Evolutionary conservation across 2,888 invertebrate genomes (phyloP).

Genomic region (Drosophila paracracens): DNA sequence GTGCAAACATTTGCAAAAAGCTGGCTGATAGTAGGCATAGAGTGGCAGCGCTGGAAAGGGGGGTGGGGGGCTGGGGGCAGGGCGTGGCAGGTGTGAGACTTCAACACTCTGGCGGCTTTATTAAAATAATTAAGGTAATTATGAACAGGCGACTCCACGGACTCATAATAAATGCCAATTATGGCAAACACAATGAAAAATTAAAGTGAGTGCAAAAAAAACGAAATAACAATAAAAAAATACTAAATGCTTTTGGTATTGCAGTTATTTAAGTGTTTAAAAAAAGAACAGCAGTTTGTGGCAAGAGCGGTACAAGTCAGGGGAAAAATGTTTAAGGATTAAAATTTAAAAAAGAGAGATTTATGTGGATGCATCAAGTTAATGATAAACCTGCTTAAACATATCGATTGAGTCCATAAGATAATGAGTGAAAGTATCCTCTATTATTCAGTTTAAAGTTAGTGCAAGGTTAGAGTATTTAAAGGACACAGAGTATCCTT

Average conservation of each 20-base stretch:
- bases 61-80: neutral
- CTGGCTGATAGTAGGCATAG: neutral
- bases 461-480: neutral
- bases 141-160: conserved; percentile 46
- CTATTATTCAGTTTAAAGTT: neutral
- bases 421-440: neutral
- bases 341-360: neutral
- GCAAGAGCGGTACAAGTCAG: neutral
- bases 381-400: neutral
- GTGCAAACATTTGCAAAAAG: conserved; percentile 65
- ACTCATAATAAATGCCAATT: conserved; percentile 66
- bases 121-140: conserved; percentile 81
- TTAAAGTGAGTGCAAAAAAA: neutral
- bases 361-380: neutral
- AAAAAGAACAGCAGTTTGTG: neutral
- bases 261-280: conserved; percentile 11
- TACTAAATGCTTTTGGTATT: conserved; percentile 24
- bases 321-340: conserved; percentile 1
- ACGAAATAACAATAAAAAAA: neutral
- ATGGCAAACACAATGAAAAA: conserved; percentile 39
- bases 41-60: too few relatives aligned
- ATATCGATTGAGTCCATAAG: neutral
- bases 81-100: conserved; percentile 9
- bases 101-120: conserved; percentile 63
- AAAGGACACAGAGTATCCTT: neutral